phyloP scores from a whole-genome alignment of 2,797 vertebrate species.

The Sylvia borin region DNA sequence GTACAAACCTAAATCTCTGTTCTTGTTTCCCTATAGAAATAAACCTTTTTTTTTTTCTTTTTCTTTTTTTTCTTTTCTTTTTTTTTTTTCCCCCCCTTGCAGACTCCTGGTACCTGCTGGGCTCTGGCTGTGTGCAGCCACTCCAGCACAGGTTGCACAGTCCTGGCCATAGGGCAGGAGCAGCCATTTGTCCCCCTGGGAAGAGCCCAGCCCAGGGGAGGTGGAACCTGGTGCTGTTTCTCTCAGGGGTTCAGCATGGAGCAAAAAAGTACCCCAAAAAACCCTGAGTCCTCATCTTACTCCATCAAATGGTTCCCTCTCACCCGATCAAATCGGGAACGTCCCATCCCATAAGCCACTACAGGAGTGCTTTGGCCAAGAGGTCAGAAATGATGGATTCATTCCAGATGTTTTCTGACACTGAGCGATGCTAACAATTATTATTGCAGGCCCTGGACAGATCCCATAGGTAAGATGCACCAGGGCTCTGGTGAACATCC shows the following conservation, averaged over 20 bases:
- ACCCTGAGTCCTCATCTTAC: rapidly evolving
- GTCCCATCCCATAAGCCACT: not conserved
- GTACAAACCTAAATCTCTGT: not conserved
- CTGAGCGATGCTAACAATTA: not conserved
- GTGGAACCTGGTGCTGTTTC: not conserved
- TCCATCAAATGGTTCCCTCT: not conserved
- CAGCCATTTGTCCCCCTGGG: not conserved
- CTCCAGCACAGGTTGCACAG: not conserved
- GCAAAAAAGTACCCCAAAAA: not conserved
- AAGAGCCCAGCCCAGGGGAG: not conserved
- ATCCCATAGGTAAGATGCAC: not conserved
- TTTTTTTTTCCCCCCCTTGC: not conserved
- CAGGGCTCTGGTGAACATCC: not conserved
- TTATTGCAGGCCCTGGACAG: not conserved
- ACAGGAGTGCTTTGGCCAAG: not conserved
- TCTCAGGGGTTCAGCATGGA: rapidly evolving
- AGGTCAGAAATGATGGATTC: not conserved
- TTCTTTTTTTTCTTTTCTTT: rapidly evolving
- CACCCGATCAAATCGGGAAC: rapidly evolving
- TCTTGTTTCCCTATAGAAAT: not conserved
- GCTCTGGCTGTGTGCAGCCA: rapidly evolving
- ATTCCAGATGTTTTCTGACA: not conserved
- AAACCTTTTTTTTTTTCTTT: rapidly evolving
- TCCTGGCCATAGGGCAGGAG: not conserved
- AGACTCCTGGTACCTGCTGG: not conserved